Percentiles rank a stretch among this genome's conserved stretches.
These are phyloP conservation scores for Drosophila melanica DNA, from an alignment of 1,140 invertebrate genomes.

Conservation along the genomic window DNA sequence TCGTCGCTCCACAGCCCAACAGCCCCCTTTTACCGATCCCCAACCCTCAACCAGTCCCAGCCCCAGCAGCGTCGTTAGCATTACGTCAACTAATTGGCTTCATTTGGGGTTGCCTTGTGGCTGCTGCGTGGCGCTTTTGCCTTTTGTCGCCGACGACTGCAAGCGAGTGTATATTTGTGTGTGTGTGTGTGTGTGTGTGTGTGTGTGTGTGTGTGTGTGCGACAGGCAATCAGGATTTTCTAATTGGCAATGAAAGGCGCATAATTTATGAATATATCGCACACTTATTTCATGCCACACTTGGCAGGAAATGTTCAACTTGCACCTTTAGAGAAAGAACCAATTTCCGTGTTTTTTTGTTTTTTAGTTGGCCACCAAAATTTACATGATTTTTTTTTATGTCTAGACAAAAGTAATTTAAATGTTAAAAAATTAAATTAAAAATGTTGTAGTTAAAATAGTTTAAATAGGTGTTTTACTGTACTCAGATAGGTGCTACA, in stretches of 20 bases:
- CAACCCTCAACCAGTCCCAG: background rate
- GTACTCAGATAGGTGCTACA: no score
- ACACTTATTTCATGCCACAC: slow-evolving; percentile 69
- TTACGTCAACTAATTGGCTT: slow-evolving; percentile 81
- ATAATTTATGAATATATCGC: slow-evolving; percentile 77
- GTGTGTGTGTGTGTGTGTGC: slow-evolving; percentile 25
- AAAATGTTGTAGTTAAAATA: no score
- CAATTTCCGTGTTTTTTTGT: no score
- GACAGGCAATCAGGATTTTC: slow-evolving; percentile 59
- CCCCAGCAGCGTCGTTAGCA: slow-evolving; percentile 63
- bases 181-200: slow-evolving; percentile 30
- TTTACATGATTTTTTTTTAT: no score
- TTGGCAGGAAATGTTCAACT: slow-evolving; percentile 34
- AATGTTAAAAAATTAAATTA: no score
- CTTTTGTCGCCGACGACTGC: slow-evolving; percentile 33
- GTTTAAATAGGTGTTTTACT: no score
- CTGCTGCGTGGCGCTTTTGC: slow-evolving; percentile 35
- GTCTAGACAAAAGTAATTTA: no score
- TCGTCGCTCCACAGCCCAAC: slow-evolving; percentile 12
- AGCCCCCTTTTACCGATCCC: background rate
- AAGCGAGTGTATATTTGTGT: slow-evolving; percentile 4
- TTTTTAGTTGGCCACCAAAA: background rate
- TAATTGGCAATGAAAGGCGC: slow-evolving; percentile 79
- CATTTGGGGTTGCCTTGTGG: slow-evolving; percentile 75
- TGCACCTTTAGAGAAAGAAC: background rate